These are phyloP conservation scores for Trilocha varians DNA, from an alignment of 2,888 invertebrate species.

Conservation along the genomic window DNA sequence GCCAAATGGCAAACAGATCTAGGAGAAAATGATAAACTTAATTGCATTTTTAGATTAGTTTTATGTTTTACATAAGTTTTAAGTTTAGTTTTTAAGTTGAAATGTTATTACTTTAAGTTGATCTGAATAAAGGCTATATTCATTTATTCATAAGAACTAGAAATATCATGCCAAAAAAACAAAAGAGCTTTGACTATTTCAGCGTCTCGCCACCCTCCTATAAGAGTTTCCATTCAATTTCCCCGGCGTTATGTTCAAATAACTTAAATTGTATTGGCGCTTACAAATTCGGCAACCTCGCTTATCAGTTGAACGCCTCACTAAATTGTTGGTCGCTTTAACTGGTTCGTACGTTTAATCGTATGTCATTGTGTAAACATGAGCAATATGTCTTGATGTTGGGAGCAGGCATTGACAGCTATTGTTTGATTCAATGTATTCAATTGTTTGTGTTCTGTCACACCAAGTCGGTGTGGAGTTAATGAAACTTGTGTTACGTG, in stretches of 20 bases:
- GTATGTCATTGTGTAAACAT: background rate
- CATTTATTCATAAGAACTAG: no score
- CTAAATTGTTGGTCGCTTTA: background rate
- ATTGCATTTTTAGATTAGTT: no score
- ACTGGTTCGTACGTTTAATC: slow-evolving; percentile 1
- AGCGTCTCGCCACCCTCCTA: background rate
- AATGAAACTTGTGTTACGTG: background rate
- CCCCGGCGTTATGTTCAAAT: background rate
- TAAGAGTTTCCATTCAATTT: slow-evolving; percentile 8
- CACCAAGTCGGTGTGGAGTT: background rate
- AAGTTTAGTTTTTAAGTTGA: no score
- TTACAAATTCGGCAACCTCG: background rate
- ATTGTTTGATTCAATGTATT: background rate
- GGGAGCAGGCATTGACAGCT: background rate
- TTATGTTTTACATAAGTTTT: no score
- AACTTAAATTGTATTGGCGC: background rate
- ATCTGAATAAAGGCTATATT: no score
- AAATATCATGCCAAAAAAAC: no score
- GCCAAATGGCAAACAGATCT: no score
- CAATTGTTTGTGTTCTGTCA: background rate
- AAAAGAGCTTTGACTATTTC: background rate
- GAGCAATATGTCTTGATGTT: background rate
- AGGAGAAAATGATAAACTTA: no score
- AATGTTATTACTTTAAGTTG: no score
- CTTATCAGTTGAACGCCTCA: slow-evolving; percentile 2